A percentile compares a stretch with the other conserved stretches of the same genome.
phyloP scores from a whole-genome alignment of 2,888 invertebrate species.

The Barypeithes pellucidus region DNA sequence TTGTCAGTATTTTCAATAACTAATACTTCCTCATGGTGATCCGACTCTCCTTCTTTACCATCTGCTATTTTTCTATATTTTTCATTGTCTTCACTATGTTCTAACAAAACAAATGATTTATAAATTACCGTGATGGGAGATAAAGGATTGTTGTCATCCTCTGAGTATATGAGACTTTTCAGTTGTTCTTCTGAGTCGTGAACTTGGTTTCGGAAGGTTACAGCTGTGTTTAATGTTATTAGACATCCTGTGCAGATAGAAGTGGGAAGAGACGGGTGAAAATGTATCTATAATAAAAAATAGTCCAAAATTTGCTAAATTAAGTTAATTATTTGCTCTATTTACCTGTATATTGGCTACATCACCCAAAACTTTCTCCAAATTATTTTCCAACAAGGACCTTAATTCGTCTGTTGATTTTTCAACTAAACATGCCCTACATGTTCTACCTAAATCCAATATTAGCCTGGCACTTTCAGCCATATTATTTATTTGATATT shows the following conservation, averaged over 20 bases:
- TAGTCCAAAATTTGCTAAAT: constrained; percentile 34
- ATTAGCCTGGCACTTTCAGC: constrained; percentile 16
- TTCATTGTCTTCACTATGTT: constrained; percentile 15
- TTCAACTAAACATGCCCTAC: constrained; percentile 66
- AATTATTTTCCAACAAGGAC: constrained; percentile 61
- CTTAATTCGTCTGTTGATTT: constrained; percentile 62
- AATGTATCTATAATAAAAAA: constrained; percentile 59
- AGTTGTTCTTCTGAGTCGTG: constrained; percentile 63
- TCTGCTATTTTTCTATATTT: constrained; percentile 13
- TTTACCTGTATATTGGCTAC: constrained; percentile 61
- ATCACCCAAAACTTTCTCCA: constrained; percentile 59
- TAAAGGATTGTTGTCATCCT: constrained; percentile 19
- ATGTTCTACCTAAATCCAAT: constrained; percentile 62
- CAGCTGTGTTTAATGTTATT: constrained; percentile 61
- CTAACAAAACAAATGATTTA: constrained; percentile 50
- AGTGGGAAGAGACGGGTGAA: constrained; percentile 64
- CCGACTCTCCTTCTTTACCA: neutral
- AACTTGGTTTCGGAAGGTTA: constrained; percentile 65
- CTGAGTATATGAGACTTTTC: constrained; percentile 50
- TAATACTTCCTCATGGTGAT: constrained; percentile 5
- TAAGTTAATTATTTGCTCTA: constrained; percentile 16
- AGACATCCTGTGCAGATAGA: constrained; percentile 64
- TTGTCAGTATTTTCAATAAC: constrained; percentile 12
- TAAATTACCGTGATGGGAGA: constrained; percentile 45
- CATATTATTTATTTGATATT: constrained; percentile 17